Conservation (phyloP, 1,140 invertebrate genomes). For the Aphelenchoides fujianensis region DNA sequence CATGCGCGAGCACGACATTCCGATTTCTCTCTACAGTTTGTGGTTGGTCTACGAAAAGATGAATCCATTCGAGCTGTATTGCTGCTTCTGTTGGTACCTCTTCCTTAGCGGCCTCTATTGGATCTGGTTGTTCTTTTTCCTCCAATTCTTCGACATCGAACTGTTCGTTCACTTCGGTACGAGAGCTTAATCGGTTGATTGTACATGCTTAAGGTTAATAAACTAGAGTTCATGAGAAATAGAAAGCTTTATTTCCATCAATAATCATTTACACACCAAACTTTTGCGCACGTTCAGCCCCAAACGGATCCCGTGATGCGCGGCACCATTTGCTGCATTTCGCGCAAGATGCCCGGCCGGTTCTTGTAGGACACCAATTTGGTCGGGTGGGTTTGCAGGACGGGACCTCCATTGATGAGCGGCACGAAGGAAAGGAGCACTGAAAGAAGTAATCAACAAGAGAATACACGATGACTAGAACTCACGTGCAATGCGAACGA, state of each 20-base stretch:
- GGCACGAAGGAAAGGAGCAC: no score
- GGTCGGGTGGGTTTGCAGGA: no score
- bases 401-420: no score
- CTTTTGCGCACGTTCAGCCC: no score
- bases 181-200: not conserved
- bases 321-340: conserved; percentile 1
- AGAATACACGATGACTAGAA: no score
- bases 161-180: not conserved
- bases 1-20: conserved; percentile 5
- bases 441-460: no score
- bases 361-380: no score
- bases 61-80: not conserved
- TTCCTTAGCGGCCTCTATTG: not conserved
- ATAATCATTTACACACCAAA: no score
- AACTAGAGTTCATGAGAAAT: no score
- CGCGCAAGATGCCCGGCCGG: not conserved
- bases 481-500: no score
- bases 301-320: not conserved
- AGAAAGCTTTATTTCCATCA: no score
- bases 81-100: not conserved
- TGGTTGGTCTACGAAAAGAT: not conserved
- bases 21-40: not conserved
- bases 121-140: not conserved
- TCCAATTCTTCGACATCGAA: not conserved
- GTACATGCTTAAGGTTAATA: conserved; percentile 4